Evolutionary conservation across 2,113 vertebrate species (phyloP).

Genomic region (Actinemys pallida): DNA sequence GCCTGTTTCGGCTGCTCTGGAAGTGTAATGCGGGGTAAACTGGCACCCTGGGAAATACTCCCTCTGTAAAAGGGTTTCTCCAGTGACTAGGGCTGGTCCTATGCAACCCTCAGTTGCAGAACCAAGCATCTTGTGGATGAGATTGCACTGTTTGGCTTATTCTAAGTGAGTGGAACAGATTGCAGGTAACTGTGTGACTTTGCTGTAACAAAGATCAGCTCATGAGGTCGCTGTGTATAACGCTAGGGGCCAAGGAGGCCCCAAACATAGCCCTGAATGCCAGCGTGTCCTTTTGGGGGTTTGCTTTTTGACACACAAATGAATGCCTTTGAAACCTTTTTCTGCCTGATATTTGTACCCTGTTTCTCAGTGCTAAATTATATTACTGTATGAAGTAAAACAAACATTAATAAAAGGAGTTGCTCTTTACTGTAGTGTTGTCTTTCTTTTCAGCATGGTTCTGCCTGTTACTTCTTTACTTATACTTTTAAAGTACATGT

Average conservation of each 20-base stretch:
- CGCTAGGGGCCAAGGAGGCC: neutral
- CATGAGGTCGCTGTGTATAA: neutral
- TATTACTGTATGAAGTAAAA: neutral
- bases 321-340: neutral
- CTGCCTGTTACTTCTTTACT: neutral
- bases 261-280: neutral
- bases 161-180: neutral
- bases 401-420: neutral
- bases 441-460: neutral
- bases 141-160: neutral
- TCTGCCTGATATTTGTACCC: neutral
- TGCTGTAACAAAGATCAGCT: neutral
- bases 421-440: neutral
- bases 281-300: neutral
- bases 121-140: too few species aligned
- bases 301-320: neutral
- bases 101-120: neutral
- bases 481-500: neutral
- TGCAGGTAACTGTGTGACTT: neutral
- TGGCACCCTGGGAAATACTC: neutral
- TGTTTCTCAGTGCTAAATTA: neutral
- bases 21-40: too few species aligned
- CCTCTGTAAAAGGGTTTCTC: neutral
- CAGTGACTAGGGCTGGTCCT: accelerated
- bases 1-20: neutral